phyloP scores from a whole-genome alignment of 2,888 invertebrate species.

The Metellina segmentata region DNA sequence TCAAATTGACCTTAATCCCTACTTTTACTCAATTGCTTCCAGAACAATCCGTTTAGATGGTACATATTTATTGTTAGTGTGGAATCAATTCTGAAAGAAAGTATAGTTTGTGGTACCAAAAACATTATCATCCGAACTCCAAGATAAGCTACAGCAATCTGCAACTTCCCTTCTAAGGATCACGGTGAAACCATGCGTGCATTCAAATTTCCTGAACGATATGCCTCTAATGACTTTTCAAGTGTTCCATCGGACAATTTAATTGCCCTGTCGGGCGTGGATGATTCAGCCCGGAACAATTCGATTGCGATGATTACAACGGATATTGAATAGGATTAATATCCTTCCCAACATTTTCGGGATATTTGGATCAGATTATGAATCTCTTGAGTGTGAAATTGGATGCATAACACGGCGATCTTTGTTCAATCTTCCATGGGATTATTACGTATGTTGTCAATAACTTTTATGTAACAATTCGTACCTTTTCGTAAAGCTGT shows the following conservation, averaged over 20 bases:
- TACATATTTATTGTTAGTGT: neutral
- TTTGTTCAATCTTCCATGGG: neutral
- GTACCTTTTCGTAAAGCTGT: too few species aligned
- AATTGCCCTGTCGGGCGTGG: constrained; percentile 3
- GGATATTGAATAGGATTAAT: neutral
- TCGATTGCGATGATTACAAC: constrained; percentile 9
- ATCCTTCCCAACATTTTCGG: neutral
- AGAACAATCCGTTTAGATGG: neutral
- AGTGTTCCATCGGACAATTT: neutral
- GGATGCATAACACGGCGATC: neutral
- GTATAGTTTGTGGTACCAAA: neutral
- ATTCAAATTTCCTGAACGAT: neutral
- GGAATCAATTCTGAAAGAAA: neutral
- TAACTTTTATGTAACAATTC: neutral
- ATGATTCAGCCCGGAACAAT: constrained; percentile 10
- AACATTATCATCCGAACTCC: neutral
- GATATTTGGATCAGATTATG: neutral
- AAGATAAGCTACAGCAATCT: neutral
- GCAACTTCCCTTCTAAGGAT: neutral
- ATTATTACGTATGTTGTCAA: neutral
- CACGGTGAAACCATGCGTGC: neutral
- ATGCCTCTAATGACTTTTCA: neutral
- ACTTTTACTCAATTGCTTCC: neutral
- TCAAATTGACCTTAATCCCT: neutral
- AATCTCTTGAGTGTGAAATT: neutral